Conservation (phyloP, 2,888 invertebrate species). For the Rhopalosiphum nymphaeae region DNA sequence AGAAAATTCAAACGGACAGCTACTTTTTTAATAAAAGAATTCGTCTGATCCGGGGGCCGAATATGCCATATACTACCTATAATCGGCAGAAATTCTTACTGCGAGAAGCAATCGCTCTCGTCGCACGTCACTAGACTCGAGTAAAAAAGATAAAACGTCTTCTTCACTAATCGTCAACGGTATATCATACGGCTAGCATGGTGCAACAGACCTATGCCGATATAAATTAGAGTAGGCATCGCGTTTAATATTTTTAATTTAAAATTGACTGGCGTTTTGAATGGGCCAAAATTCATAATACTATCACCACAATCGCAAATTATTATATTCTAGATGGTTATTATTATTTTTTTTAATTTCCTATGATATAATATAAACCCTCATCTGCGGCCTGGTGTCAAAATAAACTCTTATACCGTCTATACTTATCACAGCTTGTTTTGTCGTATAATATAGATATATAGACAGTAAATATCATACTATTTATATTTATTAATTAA, state of each 20-base stretch:
- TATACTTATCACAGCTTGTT: not conserved
- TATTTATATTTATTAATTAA: not conserved
- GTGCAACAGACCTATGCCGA: no score
- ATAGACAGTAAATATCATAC: not conserved
- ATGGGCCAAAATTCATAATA: not conserved
- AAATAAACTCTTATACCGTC: not conserved
- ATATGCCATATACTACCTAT: not conserved
- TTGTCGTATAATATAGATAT: not conserved
- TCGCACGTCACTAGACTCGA: not conserved
- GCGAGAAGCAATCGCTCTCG: not conserved
- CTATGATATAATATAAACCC: not conserved
- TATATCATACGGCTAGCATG: not conserved
- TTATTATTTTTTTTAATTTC: not conserved
- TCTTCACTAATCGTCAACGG: not conserved
- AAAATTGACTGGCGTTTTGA: not conserved
- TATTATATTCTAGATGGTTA: not conserved
- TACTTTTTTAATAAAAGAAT: not conserved
- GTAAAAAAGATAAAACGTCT: not conserved
- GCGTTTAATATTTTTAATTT: not conserved
- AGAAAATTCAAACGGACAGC: not conserved
- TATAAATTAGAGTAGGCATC: not conserved
- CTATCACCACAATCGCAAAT: not conserved
- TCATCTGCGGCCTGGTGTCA: not conserved
- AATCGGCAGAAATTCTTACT: not conserved
- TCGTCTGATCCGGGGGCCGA: not conserved